These are phyloP conservation scores for Syndactyla subalaris DNA, from an alignment of 2,797 vertebrate genomes.

Conservation along the genomic window DNA sequence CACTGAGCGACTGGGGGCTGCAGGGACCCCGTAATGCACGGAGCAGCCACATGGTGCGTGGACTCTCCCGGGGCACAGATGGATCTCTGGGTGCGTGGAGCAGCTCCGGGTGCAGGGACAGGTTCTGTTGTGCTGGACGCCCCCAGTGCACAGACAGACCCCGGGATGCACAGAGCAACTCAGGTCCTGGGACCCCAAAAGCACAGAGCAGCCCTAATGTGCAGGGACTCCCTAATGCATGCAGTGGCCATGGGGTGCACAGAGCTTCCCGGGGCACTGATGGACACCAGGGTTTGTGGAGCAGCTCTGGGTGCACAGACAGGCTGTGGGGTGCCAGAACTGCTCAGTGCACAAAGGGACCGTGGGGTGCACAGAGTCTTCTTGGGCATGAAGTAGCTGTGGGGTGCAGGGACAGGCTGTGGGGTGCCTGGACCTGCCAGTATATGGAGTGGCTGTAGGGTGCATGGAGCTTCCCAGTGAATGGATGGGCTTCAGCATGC, in stretches of 20 bases:
- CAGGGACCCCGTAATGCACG: neutral
- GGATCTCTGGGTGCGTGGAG: neutral
- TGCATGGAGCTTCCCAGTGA: neutral
- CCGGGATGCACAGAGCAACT: neutral
- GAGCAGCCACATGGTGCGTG: neutral
- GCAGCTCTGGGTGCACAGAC: neutral
- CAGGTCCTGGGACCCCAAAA: neutral
- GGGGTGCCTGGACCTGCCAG: neutral
- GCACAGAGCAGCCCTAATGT: neutral
- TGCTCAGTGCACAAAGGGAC: fast-evolving
- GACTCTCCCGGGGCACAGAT: neutral
- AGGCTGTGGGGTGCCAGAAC: neutral
- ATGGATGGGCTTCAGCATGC: fast-evolving
- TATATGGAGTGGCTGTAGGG: fast-evolving
- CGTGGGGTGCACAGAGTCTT: neutral
- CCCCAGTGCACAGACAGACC: fast-evolving
- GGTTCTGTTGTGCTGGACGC: neutral
- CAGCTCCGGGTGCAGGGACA: neutral
- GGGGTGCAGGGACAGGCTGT: neutral
- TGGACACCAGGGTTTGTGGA: neutral
- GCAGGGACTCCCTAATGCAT: no score
- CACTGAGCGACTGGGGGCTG: neutral
- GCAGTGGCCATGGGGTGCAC: no score
- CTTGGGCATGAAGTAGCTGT: neutral
- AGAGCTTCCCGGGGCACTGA: neutral